A percentile compares a stretch with the other conserved stretches of the same genome.
phyloP scores from a whole-genome alignment of 2,797 vertebrate genomes.

The Gymnodraco acuticeps region DNA sequence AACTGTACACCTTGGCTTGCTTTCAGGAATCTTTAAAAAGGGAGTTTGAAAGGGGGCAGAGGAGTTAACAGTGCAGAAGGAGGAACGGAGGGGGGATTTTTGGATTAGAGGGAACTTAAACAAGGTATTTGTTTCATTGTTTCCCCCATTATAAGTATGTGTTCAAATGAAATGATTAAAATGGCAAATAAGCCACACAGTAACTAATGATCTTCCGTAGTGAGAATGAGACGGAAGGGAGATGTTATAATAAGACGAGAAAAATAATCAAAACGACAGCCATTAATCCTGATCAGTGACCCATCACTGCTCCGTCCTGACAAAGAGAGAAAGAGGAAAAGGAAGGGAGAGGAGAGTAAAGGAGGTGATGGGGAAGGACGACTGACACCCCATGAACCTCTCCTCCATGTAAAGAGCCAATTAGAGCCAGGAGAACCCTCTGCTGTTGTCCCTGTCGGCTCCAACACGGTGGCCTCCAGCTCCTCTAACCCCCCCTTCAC shows the following conservation, averaged over 20 bases:
- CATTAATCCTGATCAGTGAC: constrained; percentile 80
- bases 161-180: constrained; percentile 31
- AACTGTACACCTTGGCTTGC: constrained; percentile 74
- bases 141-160: neutral
- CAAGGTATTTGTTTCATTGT: constrained; percentile 52
- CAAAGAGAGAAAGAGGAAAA: constrained; percentile 28
- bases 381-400: constrained; percentile 69
- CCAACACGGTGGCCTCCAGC: constrained; percentile 42
- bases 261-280: constrained; percentile 43
- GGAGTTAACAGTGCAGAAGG: constrained; percentile 17
- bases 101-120: constrained; percentile 43
- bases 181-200: constrained; percentile 21
- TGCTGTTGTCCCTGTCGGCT: constrained; percentile 57
- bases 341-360: constrained; percentile 11
- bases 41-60: constrained; percentile 22
- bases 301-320: constrained; percentile 58
- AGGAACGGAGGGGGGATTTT: constrained; percentile 1
- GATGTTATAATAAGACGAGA: constrained; percentile 25
- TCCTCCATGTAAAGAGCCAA: constrained; percentile 75
- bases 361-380: constrained; percentile 37
- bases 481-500: constrained; percentile 43
- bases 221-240: constrained; percentile 9
- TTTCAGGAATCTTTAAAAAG: constrained; percentile 71
- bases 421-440: constrained; percentile 68
- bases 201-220: constrained; percentile 8